Base-by-base conservation (phyloP, 2,888 invertebrate genomes). In the Watsonalla binaria region DNA sequence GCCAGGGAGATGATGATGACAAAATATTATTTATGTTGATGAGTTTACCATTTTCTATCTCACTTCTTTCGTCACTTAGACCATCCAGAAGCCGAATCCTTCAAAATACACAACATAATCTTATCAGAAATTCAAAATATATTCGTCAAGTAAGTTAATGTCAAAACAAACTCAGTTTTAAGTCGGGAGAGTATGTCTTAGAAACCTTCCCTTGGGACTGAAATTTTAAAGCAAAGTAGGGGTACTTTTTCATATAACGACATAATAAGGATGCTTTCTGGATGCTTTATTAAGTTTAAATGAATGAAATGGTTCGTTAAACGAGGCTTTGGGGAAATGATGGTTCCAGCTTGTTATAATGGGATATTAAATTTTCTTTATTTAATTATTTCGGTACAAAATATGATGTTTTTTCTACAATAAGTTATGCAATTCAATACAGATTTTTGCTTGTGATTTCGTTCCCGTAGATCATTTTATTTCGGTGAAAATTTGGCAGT, bases 241-340 rank as follows among this genome's bases (percentile, higher is more conserved):
- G 51, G 51, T 55, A 55, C 65, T 53, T 69, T 70, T 80, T 78
- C 78, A 72, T 76, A 78, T 66, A 75, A 49, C 37, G 37, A 86
- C 83, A 83, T 82, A 86, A 87, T 86, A 83, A 84, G 76, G 78
- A 76, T 82, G 72, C 80, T 86, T 85, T 83, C 24, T 74, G 82
- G 77, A 85, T 86, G 81, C 81, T 84, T 86, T 85, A 86, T 86
- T 86, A 82, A 74, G 75, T 83, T 79, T 79, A 77, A 84, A 82
- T 74, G 78, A 78, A 78, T 82, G 77, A 82, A 86, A 86, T 81
- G 86, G 78, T 82, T 86, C 81, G 79, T 80, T 84, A 78, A 81
- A 78, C 68, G 69, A 62, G 68, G 63, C 66, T 71, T 61, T 47
- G 49, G 73, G 76, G 76, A 72, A 65, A 73, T 64, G 62, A 58